Percentiles rank a stretch among this genome's conserved stretches.
These are phyloP conservation scores for Bombycilla garrulus DNA, from an alignment of 2,113 vertebrate species.

Conservation along the genomic window DNA sequence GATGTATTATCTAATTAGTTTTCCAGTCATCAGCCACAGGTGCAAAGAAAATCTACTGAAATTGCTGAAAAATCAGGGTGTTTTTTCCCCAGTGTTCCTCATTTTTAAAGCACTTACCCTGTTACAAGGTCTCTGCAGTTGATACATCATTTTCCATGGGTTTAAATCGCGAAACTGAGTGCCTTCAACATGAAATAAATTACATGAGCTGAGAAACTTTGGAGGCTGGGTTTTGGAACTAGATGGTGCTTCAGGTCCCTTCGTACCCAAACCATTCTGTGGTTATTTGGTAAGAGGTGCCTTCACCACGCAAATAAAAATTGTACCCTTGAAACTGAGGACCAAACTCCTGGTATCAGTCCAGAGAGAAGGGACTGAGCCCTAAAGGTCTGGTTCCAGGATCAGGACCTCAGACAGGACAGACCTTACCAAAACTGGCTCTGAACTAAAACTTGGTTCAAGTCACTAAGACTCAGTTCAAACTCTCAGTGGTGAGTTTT, in stretches of 20 bases:
- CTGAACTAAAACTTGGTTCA: background rate
- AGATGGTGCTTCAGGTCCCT: background rate
- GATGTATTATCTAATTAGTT: background rate
- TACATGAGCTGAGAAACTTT: background rate
- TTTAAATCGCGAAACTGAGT: background rate
- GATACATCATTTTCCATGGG: background rate
- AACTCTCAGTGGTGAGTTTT: background rate
- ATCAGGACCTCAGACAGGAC: accelerated
- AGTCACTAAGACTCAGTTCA: background rate
- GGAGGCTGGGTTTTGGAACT: background rate
- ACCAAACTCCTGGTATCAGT: background rate
- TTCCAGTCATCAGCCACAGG: background rate
- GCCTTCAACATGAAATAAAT: background rate
- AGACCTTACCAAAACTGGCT: background rate
- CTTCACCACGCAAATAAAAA: background rate
- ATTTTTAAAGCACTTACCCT: background rate
- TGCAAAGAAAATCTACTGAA: background rate
- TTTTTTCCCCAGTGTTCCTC: accelerated
- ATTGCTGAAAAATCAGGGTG: accelerated
- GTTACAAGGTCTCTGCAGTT: background rate
- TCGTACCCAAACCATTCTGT: background rate
- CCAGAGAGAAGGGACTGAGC: background rate
- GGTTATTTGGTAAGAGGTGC: background rate
- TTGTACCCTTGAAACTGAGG: background rate
- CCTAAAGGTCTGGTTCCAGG: background rate